Evolutionary conservation across 2,797 vertebrate species (phyloP), one percentile per base, ranked within the genome.

Genomic region (Galaxias olidus): DNA sequence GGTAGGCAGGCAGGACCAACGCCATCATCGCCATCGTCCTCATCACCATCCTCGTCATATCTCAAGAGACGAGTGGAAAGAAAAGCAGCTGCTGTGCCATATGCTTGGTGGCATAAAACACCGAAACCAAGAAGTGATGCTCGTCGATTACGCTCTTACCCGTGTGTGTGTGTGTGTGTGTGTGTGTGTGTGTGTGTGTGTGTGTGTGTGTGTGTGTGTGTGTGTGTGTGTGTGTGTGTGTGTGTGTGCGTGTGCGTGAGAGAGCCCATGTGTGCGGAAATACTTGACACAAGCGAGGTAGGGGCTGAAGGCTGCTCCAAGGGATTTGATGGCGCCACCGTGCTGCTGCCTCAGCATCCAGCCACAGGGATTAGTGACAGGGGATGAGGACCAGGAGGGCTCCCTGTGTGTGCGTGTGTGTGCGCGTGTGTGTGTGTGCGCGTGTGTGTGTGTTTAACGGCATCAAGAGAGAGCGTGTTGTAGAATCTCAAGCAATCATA

Each of bases 301-400:
- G 20, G 20, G 59, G 18, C 58, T 59, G 58, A 19, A 17, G 9
- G 44, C 42, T 20, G 7, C 44, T 45, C 17, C 1, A 14, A 46
- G 13, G 45, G 59, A 60, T 60, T 60, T 60, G 59, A 20, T 60
- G 59, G 41, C 49, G 42, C 42, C 42, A 50, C 49, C 30, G 42
- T 47, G 59, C 47, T 50, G 59, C 47, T 12, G 59, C 50, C 59
- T 61, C 59, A 61, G 59, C 47, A 50, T 42, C 12, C 14, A 61
- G 59, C 47, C 10, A n/a, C 50, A 48, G 30, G 59, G 59, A 61
- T 61, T 61, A 61, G 59, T 15, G 30, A 17, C n/a, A 11, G 9
- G 41, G 15, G 46, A 47, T 61, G 10, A 48, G 19, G 47, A 30
- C 59, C 59, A 17, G 44, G 43, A 56, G 17, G 10, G 42, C 13